Conservation (phyloP, 2,797 vertebrate genomes). For the Loris lydekkerianus region DNA sequence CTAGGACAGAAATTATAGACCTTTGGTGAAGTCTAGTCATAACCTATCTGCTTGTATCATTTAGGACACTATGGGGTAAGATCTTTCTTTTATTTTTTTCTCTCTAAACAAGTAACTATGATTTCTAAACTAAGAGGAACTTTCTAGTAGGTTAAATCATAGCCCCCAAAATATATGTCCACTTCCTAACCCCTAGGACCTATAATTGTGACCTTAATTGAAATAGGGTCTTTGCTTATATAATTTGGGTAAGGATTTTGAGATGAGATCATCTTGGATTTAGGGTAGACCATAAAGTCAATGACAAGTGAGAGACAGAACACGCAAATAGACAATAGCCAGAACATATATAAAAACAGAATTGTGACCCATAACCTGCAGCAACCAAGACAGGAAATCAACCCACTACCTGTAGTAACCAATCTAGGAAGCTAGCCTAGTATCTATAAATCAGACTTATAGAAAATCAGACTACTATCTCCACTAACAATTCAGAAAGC, state of each 20-base stretch:
- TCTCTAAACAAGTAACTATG: neutral
- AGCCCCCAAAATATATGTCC: neutral
- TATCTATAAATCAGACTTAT: neutral
- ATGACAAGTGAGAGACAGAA: neutral
- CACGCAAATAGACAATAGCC: neutral
- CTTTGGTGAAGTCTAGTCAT: neutral
- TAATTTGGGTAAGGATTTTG: neutral
- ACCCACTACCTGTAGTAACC: neutral
- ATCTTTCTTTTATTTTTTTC: neutral
- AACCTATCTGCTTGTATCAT: neutral
- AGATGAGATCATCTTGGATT: conserved; percentile 15
- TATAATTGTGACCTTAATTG: conserved; percentile 1
- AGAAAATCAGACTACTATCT: neutral
- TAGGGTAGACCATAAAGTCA: neutral
- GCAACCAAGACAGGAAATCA: conserved; percentile 18
- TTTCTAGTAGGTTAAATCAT: neutral
- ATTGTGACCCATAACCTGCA: neutral
- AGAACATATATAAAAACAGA: conserved; percentile 32
- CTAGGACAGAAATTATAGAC: neutral
- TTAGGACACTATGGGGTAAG: neutral
- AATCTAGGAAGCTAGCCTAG: neutral
- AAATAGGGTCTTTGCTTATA: neutral
- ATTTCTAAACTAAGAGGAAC: conserved; percentile 36
- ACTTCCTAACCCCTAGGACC: neutral
- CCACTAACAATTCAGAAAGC: neutral